These are phyloP conservation scores for Armadillidium nasatum DNA, from an alignment of 1,140 invertebrate species.

Conservation along the genomic window DNA sequence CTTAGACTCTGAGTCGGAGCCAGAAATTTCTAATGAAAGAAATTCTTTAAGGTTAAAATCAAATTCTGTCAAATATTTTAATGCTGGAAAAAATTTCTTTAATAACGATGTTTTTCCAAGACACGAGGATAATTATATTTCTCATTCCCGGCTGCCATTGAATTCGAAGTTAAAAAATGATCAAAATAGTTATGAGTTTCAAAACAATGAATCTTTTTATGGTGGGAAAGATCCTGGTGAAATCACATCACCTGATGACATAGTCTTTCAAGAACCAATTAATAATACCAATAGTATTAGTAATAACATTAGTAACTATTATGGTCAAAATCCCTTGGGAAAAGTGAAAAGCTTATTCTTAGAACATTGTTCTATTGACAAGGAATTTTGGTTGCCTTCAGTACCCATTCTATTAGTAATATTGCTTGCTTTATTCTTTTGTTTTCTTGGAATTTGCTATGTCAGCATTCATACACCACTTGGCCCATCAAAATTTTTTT, in stretches of 20 bases:
- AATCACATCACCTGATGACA: slow-evolving; percentile 4
- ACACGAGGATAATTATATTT: neutral
- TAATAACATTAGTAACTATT: neutral
- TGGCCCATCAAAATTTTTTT: neutral
- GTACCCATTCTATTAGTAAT: neutral
- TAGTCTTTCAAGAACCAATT: neutral
- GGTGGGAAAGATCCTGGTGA: neutral
- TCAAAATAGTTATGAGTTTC: neutral
- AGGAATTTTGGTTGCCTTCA: neutral
- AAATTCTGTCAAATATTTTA: too few species aligned
- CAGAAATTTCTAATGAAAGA: neutral
- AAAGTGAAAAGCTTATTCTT: neutral
- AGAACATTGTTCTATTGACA: neutral
- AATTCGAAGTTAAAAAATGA: neutral
- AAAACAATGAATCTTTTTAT: neutral
- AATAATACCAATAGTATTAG: neutral
- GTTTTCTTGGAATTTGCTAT: neutral
- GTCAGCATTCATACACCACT: neutral
- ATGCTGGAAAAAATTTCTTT: too few species aligned
- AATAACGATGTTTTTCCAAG: too few species aligned
- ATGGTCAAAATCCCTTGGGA: neutral
- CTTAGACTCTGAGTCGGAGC: neutral
- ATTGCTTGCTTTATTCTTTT: neutral
- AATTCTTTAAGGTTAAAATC: too few species aligned
- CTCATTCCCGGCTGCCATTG: neutral